Evolutionary conservation across 2,113 vertebrate species (phyloP), one percentile per base, ranked within the genome.

Genomic region (Ciconia boyciana): DNA sequence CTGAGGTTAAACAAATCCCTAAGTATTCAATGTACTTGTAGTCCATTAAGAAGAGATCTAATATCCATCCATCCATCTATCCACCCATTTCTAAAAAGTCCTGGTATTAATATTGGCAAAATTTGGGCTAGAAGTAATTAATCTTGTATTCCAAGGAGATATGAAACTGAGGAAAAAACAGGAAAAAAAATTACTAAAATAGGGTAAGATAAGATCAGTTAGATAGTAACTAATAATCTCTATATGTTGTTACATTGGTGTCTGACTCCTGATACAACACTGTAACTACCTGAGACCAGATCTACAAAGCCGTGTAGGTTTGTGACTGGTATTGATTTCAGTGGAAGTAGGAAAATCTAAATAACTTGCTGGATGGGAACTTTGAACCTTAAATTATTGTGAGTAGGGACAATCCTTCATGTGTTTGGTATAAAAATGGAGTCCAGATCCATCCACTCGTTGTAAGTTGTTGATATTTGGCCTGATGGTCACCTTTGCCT

Each of bases 1-100:
- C 60, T 83, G 81, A 96, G 71, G 86, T 96, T 96, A 96, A 96
- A 95, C 57, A 93, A 96, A 95, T 95, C 75, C 65, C 49, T 60
- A 87, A 96, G 83, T 79, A 81, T 95, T 94, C 89, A 90, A 86
- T 87, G 61, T 64, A 75, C 86, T 82, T 88, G 64, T 85, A 84
- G 66, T 80, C 75, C 60, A 82, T 95, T 96, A 95, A 88, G 93
- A 93, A 52, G 57, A 79, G 9, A 66, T 61, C 51, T 82, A 77
- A 65, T 83, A 70, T 44, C n/a, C 51, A 64, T 64, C 25, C 61
- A 68, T 48, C 16, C 32, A 41, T 20, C 13, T 26, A 60, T n/a
- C 16, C 24, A n/a, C 13, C 5, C 29, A 69, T 70, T 84, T 68
- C 49, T 76, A 52, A 89, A 76, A 78, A 36, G 5, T 79, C 75